Conservation (phyloP, 2,113 vertebrate genomes). For the Verasper variegatus region DNA sequence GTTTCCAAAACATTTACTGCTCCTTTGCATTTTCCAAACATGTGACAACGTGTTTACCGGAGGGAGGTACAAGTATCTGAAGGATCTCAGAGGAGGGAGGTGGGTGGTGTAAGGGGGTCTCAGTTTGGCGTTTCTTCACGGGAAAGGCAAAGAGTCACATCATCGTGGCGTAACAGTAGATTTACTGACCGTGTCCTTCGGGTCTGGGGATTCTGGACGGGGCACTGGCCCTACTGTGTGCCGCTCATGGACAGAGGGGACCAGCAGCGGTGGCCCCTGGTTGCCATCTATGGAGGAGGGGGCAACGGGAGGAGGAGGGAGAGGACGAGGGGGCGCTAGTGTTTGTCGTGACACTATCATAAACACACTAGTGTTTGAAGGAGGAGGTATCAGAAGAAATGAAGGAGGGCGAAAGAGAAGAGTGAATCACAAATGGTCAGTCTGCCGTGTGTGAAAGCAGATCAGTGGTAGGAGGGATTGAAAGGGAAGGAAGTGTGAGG, state of each 20-base stretch:
- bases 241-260: constrained; percentile 52
- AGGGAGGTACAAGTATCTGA: not conserved
- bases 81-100: constrained; percentile 24
- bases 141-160: constrained; percentile 37
- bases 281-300: constrained; percentile 65
- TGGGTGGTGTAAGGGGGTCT: not conserved
- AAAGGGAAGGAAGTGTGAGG: not conserved
- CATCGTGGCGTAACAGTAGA: constrained; percentile 22
- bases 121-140: constrained; percentile 9
- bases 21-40: constrained; percentile 24
- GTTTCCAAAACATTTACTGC: constrained; percentile 3
- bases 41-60: constrained; percentile 3
- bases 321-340: constrained; percentile 51
- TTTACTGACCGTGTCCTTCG: constrained; percentile 75
- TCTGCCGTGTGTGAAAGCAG: constrained; percentile 41
- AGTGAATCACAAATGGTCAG: constrained; percentile 60
- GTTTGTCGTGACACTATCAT: constrained; percentile 50
- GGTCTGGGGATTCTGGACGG: constrained; percentile 59
- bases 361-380: constrained; percentile 50
- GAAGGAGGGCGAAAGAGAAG: constrained; percentile 55
- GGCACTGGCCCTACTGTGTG: constrained; percentile 64
- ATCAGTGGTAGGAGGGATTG: constrained; percentile 20
- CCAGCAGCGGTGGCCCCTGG: constrained; percentile 50
- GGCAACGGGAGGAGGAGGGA: constrained; percentile 44
- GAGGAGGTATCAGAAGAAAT: constrained; percentile 37